Base-by-base conservation (phyloP, 2,797 vertebrate genomes). In the Cichlasoma orientale region DNA sequence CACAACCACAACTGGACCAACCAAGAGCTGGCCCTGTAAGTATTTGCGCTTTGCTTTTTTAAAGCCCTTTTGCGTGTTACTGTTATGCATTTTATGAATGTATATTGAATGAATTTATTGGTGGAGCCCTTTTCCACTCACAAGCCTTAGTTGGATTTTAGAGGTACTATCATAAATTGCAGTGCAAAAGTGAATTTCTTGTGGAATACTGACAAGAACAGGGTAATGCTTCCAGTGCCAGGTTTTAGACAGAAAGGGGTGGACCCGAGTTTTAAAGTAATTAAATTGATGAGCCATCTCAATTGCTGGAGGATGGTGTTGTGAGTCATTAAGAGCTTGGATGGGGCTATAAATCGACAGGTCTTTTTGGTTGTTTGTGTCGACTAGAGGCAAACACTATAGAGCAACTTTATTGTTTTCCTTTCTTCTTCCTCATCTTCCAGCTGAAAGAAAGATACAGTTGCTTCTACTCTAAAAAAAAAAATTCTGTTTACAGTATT, bases 231-330 rank as follows among this genome's bases (percentile, higher is more conserved):
- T 80, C 58, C 21, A 44, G 54, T 86, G 84, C 82, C 73, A 90
- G 80, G 66, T 21, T 71, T 89, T 80, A 82, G 84, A 90, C 84
- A 86, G 80, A 74, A 71, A 25, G 55, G 86, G 86, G 85, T 74
- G 77, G 88, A 75, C 78, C 74, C n/a, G 69, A 66, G 77, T 88
- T 84, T 89, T 92, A 91, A 92, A 90, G 88, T 90, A 90, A 92
- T 95, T 94, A 90, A 93, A 92, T 89, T 89, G 89, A 95, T 92
- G 91, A 90, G 86, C 79, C 86, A 55, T 90, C 82, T 89, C 80
- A 85, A 87, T 88, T 61, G 84, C 88, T 71, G 80, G 79, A 83
- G 91, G 92, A 90, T 38, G 81, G 86, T 85, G 88, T 56, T 80
- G 85, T 78, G 82, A 82, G 88, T 91, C 91, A 92, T 92, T 93